These are phyloP conservation scores for Anas acuta DNA, from an alignment of 2,797 vertebrate species.

Conservation along the genomic window DNA sequence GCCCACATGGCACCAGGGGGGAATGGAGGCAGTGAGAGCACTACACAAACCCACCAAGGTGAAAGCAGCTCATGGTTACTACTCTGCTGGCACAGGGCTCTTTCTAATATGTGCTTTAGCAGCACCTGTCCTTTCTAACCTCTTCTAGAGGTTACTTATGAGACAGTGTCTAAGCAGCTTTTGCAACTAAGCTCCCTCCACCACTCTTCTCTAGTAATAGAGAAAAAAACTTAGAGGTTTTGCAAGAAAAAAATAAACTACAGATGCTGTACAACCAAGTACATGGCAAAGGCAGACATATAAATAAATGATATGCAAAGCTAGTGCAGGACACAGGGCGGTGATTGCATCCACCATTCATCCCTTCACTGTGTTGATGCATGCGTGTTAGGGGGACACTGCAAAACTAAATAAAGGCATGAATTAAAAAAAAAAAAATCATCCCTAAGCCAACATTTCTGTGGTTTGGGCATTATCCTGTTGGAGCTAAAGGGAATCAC, in stretches of 20 bases:
- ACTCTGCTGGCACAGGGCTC: not conserved
- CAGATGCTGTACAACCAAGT: not conserved
- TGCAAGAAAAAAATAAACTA: not conserved
- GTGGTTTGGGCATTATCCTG: not conserved
- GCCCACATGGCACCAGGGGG: not conserved
- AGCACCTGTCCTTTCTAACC: not conserved
- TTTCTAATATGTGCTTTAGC: not conserved
- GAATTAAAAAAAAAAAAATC: not conserved
- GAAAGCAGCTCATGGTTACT: not conserved
- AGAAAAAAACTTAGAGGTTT: not conserved
- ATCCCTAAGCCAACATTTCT: not conserved
- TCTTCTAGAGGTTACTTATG: not conserved
- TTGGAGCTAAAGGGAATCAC: not conserved
- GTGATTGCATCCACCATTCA: not conserved
- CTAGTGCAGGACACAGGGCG: not conserved
- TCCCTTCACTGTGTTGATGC: too few relatives aligned
- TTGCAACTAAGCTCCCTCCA: not conserved
- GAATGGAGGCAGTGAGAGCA: rapidly evolving
- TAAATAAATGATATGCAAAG: not conserved
- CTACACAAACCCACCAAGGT: not conserved
- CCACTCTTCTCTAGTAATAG: not conserved
- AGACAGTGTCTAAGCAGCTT: not conserved
- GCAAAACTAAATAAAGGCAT: not conserved
- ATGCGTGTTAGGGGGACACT: not conserved
- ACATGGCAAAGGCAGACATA: not conserved